Percentiles rank a stretch among this genome's conserved stretches.
These are phyloP conservation scores for Halictus quadricinctus DNA, from an alignment of 2,888 invertebrate species.

Conservation along the genomic window DNA sequence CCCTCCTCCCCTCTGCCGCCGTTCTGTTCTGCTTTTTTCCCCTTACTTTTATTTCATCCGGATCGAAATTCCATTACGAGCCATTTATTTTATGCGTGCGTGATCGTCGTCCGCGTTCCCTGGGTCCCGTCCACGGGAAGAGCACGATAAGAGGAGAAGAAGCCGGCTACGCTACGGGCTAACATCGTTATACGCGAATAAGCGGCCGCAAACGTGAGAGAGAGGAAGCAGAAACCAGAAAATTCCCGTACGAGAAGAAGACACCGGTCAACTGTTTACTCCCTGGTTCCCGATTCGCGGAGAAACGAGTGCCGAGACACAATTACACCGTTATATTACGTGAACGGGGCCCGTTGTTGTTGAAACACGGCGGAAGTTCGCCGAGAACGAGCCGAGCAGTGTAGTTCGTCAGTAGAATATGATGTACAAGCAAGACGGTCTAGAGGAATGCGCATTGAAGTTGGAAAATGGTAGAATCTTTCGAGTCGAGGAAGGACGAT, in stretches of 20 bases:
- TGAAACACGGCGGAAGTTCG: neutral
- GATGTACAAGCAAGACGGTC: too few relatives aligned
- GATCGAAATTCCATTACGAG: slow-evolving; percentile 78
- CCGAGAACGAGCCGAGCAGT: too few relatives aligned
- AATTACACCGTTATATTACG: neutral
- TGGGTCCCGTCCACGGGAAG: slow-evolving; percentile 46
- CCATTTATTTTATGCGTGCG: slow-evolving; percentile 76
- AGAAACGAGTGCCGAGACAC: neutral
- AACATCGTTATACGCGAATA: slow-evolving; percentile 68
- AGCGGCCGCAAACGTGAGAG: slow-evolving; percentile 32
- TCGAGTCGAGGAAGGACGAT: too few relatives aligned
- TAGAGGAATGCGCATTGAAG: too few relatives aligned
- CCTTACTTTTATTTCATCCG: slow-evolving; percentile 62
- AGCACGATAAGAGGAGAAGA: slow-evolving; percentile 64
- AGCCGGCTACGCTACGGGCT: slow-evolving; percentile 49
- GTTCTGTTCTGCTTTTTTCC: slow-evolving; percentile 38
- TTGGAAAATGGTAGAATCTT: too few relatives aligned
- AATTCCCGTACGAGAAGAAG: slow-evolving; percentile 41
- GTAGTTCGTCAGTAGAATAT: too few relatives aligned
- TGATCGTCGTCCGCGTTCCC: slow-evolving; percentile 65
- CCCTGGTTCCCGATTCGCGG: neutral
- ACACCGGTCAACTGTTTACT: slow-evolving; percentile 43
- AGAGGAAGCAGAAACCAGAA: slow-evolving; percentile 51
- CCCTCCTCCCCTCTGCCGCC: slow-evolving; percentile 54
- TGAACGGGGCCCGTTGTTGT: neutral